Base-by-base conservation (phyloP, 2,888 invertebrate species). In the Callyntrura sp. region DNA sequence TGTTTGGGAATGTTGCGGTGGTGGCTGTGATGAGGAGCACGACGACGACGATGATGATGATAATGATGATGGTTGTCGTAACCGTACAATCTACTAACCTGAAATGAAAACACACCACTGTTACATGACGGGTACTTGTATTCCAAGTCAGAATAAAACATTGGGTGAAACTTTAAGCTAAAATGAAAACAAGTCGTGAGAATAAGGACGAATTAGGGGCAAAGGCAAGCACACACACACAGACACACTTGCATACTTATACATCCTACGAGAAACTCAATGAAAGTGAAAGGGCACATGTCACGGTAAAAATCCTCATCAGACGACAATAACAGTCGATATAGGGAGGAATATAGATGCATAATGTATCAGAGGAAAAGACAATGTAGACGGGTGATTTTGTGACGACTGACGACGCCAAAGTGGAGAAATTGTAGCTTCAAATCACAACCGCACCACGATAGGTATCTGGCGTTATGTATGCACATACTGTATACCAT, bases 111-210 rank as follows among this genome's bases (percentile, higher is more conserved):
- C 6, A 35, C 6, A 35, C 35, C 35, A 35, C 35, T 62, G 17
- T 60, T 20, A n/a, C 8, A 17, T 17, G 25, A 48, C 23, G 43
- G 28, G 17, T 68, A 35, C 3, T n/a, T 17, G 60, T 20, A n/a
- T 5, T 35, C 14, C 11, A 12, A 35, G 5, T 51, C 51, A 51
- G 51, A 12, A n/a, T 35, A 68, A 73, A 73, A 73, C 20, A 45
- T 43, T 70, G 70, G 11, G 45, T 73, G 12, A 45, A 73, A 45
- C 20, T 73, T 73, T 73, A 45, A 73, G 70, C 70, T 45, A 73
- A 73, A 73, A 73, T 73, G 45, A 73, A 73, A 73, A 73, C 70
- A 73, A 35, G 70, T 73, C 45, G 45, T 73, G 43, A 11, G 43
- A 12, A 45, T 17, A 25, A 2, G 68, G 5, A 28, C 68, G 35